Base-by-base conservation (phyloP, 1,140 invertebrate species). In the Atta colombica region DNA sequence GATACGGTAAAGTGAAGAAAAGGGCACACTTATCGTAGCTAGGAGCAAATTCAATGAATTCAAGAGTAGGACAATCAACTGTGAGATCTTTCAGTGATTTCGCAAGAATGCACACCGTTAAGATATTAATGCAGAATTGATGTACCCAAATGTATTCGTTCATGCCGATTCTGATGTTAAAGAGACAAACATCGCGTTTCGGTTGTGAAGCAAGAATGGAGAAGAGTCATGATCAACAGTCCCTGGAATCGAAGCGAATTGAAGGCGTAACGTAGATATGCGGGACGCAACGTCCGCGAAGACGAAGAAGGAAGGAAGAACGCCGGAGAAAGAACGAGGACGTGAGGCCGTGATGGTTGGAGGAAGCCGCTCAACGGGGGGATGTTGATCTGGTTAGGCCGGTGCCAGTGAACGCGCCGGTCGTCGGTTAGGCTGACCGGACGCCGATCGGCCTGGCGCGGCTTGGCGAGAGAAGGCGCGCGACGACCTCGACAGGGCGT, bases 401-500 rank as follows among this genome's bases (percentile, higher is more conserved):
- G 93, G 91, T 94, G 93, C 86, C 91, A 87, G 91, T 89, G 72
- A 75, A 61, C 55, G 60, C 61, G 75, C 49, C 63, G 89, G 87
- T 82, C 87, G 86, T 87, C 89, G 88, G 92, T 91, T 72, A 88
- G 89, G 91, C 85, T 90, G 92, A 82, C 80, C 90, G 87, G 89
- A 80, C 89, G 93, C 91, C 89, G 89, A 92, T 87, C 89, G 86
- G 87, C 87, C 74, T 66, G 65, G 78, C 63, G 45, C 71, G 77
- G 65, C 35, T 18, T 25, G 58, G 85, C 77, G 91, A 90, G 89
- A 92, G 93, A 91, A 45, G 91, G 89, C 93, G 94, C 94, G 91
- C 92, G 92, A 94, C 93, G 94, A 94, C 94, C 94, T 94, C 92
- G 91, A 90, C 92, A 94, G 93, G 94, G 94, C 93, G 94, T 94